Evolutionary conservation across 2,113 vertebrate genomes (phyloP).

Genomic region (Leucosticte australis): DNA sequence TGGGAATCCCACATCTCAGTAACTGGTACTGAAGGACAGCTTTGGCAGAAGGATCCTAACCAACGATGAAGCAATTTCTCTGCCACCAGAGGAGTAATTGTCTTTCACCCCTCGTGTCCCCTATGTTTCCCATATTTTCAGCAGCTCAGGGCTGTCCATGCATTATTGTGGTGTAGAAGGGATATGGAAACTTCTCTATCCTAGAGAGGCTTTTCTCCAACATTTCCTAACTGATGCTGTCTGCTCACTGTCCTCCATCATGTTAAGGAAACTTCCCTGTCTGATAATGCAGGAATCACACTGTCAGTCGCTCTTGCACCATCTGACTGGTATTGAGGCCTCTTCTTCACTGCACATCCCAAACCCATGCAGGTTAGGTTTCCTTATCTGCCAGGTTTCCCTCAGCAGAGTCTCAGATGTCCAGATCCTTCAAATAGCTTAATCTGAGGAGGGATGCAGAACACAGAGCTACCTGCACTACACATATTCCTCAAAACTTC

Average conservation of each 20-base stretch:
- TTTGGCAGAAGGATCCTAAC: not conserved
- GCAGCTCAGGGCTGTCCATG: fast-evolving
- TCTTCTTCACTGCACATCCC: not conserved
- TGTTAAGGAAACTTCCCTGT: not conserved
- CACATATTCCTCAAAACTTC: not conserved
- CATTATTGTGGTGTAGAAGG: not conserved
- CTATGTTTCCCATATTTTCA: not conserved
- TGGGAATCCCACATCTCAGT: not conserved
- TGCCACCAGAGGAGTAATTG: not conserved
- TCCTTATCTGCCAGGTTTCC: not conserved
- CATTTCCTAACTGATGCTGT: fast-evolving
- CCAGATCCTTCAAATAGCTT: not conserved
- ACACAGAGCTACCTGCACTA: not conserved
- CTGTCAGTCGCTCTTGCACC: fast-evolving
- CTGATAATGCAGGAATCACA: not conserved
- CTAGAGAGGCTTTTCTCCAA: not conserved
- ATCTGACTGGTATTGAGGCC: not conserved
- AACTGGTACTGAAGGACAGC: not conserved
- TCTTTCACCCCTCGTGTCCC: fast-evolving
- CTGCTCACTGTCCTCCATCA: not conserved
- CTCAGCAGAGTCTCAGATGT: not conserved
- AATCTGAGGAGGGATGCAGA: not conserved
- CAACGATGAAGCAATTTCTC: not conserved
- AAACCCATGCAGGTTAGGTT: not conserved
- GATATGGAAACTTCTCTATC: not conserved